Percentiles rank a stretch among this genome's conserved stretches.
These are phyloP conservation scores for Amblyopsis hoosieri DNA, from an alignment of 2,797 vertebrate genomes.

Conservation along the genomic window DNA sequence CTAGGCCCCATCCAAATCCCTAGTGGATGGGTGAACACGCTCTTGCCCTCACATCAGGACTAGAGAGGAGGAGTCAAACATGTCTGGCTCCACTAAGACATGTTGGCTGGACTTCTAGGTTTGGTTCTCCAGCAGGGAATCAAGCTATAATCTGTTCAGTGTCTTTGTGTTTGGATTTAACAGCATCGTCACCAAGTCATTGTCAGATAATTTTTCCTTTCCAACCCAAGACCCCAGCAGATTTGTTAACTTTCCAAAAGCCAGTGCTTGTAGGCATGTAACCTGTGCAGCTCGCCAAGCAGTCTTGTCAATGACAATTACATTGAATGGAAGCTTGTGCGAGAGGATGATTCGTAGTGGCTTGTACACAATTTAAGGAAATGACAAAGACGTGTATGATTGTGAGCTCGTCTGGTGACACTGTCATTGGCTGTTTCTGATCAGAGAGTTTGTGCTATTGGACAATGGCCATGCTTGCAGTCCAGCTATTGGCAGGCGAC, in stretches of 20 bases:
- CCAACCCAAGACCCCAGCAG: constrained; percentile 34
- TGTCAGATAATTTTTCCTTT: constrained; percentile 61
- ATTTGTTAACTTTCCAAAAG: constrained; percentile 49
- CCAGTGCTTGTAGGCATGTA: constrained; percentile 46
- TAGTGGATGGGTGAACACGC: constrained; percentile 34
- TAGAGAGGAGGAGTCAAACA: constrained; percentile 51
- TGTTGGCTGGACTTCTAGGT: constrained; percentile 54
- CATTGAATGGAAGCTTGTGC: constrained; percentile 50
- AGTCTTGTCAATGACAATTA: constrained; percentile 53
- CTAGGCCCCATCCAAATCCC: too few species aligned
- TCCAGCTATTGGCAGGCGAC: constrained; percentile 54
- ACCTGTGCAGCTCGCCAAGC: constrained; percentile 49
- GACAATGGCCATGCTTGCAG: constrained; percentile 42
- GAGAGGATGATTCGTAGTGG: constrained; percentile 41
- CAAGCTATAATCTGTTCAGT: constrained; percentile 62
- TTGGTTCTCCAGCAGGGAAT: constrained; percentile 59
- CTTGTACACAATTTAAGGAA: constrained; percentile 68
- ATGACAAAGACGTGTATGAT: constrained; percentile 43
- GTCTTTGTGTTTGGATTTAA: constrained; percentile 48
- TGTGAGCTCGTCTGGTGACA: constrained; percentile 25
- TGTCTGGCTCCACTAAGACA: constrained; percentile 71
- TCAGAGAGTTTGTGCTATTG: constrained; percentile 58
- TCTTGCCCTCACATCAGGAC: constrained; percentile 62
- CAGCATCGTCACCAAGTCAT: constrained; percentile 49
- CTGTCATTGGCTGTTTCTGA: constrained; percentile 50